A percentile compares a stretch with the other conserved stretches of the same genome.
phyloP scores from a whole-genome alignment of 2,113 vertebrate genomes.

The human region DNA sequence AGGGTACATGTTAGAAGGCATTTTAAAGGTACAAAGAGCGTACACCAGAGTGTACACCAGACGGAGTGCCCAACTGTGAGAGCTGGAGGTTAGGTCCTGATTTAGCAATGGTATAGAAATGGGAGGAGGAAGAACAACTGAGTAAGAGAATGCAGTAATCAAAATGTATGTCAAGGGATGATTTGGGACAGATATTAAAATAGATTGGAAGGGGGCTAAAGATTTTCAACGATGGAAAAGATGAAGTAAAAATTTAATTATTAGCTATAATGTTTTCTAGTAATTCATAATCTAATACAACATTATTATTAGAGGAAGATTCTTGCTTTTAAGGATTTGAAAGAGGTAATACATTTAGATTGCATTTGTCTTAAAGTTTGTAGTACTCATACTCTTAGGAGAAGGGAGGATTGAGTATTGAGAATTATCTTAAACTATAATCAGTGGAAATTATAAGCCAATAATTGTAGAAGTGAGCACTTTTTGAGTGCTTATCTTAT shows the following conservation, averaged over 20 bases:
- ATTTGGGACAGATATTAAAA: neutral
- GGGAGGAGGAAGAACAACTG: neutral
- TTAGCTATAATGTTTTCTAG: neutral
- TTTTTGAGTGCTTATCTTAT: constrained; percentile 1
- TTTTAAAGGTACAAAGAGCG: neutral
- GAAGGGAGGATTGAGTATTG: neutral
- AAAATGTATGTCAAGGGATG: neutral
- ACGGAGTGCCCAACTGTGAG: neutral
- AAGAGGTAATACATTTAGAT: neutral
- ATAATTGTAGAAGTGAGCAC: neutral
- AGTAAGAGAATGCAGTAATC: neutral
- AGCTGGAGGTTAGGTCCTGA: neutral
- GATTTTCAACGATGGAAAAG: neutral
- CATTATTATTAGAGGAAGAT: neutral
- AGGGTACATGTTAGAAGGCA: neutral
- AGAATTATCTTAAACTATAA: neutral
- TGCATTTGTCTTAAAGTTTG: neutral
- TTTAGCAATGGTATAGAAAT: neutral
- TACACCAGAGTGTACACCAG: neutral
- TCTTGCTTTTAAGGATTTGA: constrained; percentile 30
- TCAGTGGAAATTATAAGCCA: neutral
- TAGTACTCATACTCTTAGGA: neutral
- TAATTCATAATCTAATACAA: neutral
- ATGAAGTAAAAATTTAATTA: constrained; percentile 7
- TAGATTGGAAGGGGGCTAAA: neutral